A percentile compares a stretch with the other conserved stretches of the same genome.
Conservation (phyloP, 2,113 vertebrate genomes). For the Bubalus kerabau region DNA sequence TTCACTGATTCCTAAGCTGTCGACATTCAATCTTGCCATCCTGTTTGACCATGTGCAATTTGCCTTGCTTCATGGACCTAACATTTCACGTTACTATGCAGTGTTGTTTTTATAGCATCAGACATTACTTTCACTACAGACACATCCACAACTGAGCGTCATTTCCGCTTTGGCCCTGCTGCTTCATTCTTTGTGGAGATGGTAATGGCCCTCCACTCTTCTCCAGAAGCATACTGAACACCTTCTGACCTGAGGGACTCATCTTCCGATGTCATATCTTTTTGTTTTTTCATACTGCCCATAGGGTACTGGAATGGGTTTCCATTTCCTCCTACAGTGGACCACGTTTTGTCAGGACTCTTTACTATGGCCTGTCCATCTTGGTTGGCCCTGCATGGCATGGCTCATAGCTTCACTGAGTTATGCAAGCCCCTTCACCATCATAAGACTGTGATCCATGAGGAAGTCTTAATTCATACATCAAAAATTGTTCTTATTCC, state of each 20-base stretch:
- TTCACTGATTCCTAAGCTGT: neutral
- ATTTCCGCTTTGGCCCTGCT: neutral
- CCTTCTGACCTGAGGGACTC: neutral
- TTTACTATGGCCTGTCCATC: neutral
- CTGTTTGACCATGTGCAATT: neutral
- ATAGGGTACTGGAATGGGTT: neutral
- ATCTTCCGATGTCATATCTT: neutral
- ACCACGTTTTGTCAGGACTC: neutral
- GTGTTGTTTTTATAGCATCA: neutral
- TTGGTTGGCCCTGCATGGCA: neutral
- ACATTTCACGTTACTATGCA: neutral
- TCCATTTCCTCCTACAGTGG: neutral
- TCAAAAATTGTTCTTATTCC: neutral
- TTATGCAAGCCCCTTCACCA: neutral
- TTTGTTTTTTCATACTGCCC: neutral
- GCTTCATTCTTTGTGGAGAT: neutral
- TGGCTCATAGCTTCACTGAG: neutral
- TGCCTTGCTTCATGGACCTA: neutral
- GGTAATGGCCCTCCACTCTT: neutral
- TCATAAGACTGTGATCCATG: neutral
- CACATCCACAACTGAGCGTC: neutral
- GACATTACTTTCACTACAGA: neutral
- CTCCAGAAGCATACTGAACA: neutral
- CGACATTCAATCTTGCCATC: rapidly evolving
- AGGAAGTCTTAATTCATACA: neutral